A percentile compares a stretch with the other conserved stretches of the same genome.
phyloP scores from a whole-genome alignment of 2,888 invertebrate genomes.

The Aphodius sticticus region DNA sequence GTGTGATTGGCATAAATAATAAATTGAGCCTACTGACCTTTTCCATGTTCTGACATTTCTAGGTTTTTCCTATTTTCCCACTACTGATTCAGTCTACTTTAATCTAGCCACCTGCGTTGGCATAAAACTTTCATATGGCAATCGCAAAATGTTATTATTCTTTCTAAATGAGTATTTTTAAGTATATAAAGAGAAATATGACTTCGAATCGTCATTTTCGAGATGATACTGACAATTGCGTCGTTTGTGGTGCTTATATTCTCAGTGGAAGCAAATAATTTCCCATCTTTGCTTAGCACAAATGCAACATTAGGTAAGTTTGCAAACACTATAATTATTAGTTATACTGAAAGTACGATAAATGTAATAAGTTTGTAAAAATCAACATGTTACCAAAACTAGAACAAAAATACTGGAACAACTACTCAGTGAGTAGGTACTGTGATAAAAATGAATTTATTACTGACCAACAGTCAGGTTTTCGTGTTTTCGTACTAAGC shows the following conservation, averaged over 20 bases:
- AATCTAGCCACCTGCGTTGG: not conserved
- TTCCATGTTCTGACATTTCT: not conserved
- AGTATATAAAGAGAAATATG: not conserved
- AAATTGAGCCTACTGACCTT: not conserved
- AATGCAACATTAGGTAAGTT: constrained; percentile 77
- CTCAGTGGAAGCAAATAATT: constrained; percentile 62
- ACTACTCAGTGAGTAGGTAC: too few species aligned
- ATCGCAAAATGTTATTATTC: not conserved
- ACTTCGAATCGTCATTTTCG: not conserved
- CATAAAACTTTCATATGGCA: not conserved
- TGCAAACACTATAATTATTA: constrained; percentile 12
- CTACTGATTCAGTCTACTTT: not conserved
- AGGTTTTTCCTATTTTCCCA: not conserved
- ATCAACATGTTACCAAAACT: too few species aligned
- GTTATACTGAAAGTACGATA: too few species aligned
- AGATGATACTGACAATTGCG: not conserved
- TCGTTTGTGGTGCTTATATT: not conserved
- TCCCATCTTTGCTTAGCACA: constrained; percentile 75
- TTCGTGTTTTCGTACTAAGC: too few species aligned
- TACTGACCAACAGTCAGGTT: too few species aligned
- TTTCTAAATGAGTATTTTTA: not conserved
- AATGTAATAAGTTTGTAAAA: too few species aligned
- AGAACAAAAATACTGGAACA: too few species aligned
- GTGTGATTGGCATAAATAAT: not conserved
- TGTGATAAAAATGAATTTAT: too few species aligned